phyloP scores from a whole-genome alignment of 30 jellyfish, hydroid and myxozoan genomes.

The Hydractinia echinata region DNA sequence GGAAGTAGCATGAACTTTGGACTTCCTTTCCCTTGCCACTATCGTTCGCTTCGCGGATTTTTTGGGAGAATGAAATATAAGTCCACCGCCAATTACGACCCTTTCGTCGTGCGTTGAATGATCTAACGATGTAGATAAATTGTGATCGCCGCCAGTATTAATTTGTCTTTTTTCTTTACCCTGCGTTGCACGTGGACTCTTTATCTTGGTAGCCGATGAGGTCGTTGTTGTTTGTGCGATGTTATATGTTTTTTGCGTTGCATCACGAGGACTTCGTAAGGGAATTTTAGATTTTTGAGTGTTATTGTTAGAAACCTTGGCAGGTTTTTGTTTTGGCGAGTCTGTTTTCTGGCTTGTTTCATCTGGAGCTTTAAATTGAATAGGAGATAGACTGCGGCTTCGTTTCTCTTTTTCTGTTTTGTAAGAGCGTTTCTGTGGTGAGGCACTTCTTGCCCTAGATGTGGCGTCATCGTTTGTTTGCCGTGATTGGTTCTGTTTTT shows the following conservation, averaged over 20 bases:
- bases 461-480: background rate
- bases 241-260: background rate
- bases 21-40: background rate
- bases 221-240: background rate
- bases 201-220: background rate
- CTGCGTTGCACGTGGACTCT: background rate
- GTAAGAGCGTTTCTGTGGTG: background rate
- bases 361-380: background rate
- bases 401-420: background rate
- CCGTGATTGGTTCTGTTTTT: background rate
- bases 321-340: background rate
- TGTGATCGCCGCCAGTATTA: background rate
- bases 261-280: background rate
- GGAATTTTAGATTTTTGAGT: background rate
- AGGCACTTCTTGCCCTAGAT: conserved; percentile 25
- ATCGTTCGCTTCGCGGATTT: background rate
- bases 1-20: background rate
- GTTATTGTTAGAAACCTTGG: background rate
- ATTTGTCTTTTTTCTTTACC: background rate
- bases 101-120: conserved; percentile 23
- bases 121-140: background rate
- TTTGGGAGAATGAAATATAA: background rate
- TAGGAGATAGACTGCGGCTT: conserved; percentile 3
- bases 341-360: no score
- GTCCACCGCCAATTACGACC: conserved; percentile 9